Evolutionary conservation across 2,888 invertebrate species (phyloP), one percentile per base, ranked within the genome.

Genomic region (Junonia oenone): DNA sequence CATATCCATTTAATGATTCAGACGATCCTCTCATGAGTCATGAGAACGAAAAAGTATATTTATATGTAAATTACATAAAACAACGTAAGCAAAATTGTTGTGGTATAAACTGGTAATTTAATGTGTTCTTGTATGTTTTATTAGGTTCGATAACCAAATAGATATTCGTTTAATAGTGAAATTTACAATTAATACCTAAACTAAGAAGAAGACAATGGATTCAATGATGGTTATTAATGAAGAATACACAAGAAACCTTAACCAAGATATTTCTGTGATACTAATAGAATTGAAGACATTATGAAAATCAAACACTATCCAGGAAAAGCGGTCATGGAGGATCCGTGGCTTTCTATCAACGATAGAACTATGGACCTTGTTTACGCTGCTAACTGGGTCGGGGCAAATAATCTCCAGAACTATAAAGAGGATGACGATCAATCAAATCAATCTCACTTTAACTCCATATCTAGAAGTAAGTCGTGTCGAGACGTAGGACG

Each of bases 271-370:
- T 64, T 54, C 63, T 15, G 45, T 51, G 49, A 61, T 43, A 51
- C 53, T 56, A 17, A 51, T 64, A 48, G 54, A 64, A 61, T 68
- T 61, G 27, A 59, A 63, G 56, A 63, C 81, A 87, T 72, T 78
- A 96, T 96, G 96, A 95, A 95, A 91, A 95, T 96, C 64, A 94
- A 95, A 78, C 94, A 94, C 71, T 95, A 96, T 81, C 96, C 96
- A 40, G 96, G 96, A 64, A 95, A 95, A 84, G 96, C 94, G 63
- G 95, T 96, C 73, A 91, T 95, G 91, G 95, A 95, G 78, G 94
- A 94, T 80, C 91, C 92, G 64, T 93, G 94, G 76, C 93, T 93
- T 72, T 92, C 93, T 63, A 92, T 93, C 40, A 91, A 92, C 66
- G 93, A 93, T 65, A 91, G 92, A 69, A 93, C 93, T 61, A 94